Percentiles rank a stretch among this genome's conserved stretches.
Conservation (phyloP, 2,888 invertebrate genomes). For the Dorcus parallelipipedus region DNA sequence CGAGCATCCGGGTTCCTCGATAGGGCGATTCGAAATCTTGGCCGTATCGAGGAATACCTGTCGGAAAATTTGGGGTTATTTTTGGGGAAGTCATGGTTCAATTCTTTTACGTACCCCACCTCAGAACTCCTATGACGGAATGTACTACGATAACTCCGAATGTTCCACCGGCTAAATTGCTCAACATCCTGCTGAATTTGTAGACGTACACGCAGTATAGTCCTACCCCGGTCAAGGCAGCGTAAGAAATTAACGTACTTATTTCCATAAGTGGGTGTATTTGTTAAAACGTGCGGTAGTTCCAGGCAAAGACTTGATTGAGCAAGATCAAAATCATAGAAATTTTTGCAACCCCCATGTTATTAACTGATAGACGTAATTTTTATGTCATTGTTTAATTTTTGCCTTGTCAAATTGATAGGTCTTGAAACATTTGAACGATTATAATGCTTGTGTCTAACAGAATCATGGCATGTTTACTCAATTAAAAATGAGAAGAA, state of each 20-base stretch:
- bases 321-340: too few species aligned
- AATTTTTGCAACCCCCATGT: too few species aligned
- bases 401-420: too few species aligned
- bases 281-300: too few species aligned
- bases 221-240: constrained; percentile 37
- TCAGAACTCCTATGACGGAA: constrained; percentile 41
- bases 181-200: background rate
- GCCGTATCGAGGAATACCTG: constrained; percentile 43
- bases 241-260: constrained; percentile 25
- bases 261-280: too few species aligned
- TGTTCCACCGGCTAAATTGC: constrained; percentile 30
- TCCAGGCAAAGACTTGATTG: too few species aligned
- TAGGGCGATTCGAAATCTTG: constrained; percentile 31
- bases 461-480: too few species aligned
- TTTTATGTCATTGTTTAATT: too few species aligned
- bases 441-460: too few species aligned
- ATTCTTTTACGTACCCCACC: constrained; percentile 35
- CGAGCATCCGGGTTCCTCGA: constrained; percentile 32
- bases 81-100: background rate
- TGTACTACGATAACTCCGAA: constrained; percentile 38
- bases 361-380: too few species aligned
- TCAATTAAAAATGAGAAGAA: too few species aligned
- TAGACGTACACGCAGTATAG: constrained; percentile 32
- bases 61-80: constrained; percentile 3
- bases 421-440: too few species aligned